Conservation (phyloP, 2,797 vertebrate species). For the Hydrolagus colliei region DNA sequence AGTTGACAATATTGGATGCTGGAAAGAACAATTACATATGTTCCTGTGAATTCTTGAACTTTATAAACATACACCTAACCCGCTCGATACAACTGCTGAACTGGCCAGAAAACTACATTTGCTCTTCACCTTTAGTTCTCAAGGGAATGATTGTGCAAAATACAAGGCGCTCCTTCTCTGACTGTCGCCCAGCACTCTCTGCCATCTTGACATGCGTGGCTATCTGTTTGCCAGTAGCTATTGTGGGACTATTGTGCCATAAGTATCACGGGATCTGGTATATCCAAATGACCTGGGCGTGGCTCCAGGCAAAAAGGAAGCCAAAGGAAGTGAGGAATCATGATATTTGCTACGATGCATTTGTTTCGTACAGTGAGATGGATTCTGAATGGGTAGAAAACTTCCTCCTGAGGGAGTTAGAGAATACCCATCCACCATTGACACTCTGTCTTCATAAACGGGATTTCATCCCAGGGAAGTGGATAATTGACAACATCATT, state of each 20-base stretch:
- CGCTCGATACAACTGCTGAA: conserved; percentile 43
- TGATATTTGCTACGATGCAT: conserved; percentile 59
- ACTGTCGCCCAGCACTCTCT: conserved; percentile 52
- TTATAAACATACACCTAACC: conserved; percentile 36
- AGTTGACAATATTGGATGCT: conserved; percentile 53
- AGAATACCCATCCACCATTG: conserved; percentile 54
- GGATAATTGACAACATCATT: conserved; percentile 79
- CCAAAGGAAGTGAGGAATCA: conserved; percentile 35
- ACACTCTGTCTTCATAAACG: conserved; percentile 71
- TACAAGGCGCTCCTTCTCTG: conserved; percentile 43
- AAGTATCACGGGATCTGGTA: conserved; percentile 63
- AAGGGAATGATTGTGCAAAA: conserved; percentile 44
- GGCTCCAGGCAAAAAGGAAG: conserved; percentile 64
- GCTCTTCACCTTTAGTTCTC: conserved; percentile 57
- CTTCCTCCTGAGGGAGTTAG: conserved; percentile 62
- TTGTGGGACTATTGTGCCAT: conserved; percentile 42
- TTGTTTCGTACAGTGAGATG: conserved; percentile 67
- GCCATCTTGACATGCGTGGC: conserved; percentile 46
- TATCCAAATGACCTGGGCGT: conserved; percentile 64
- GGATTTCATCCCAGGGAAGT: conserved; percentile 73
- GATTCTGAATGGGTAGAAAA: conserved; percentile 74
- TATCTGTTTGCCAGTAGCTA: conserved; percentile 42
- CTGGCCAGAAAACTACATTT: conserved; percentile 54
- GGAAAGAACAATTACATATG: conserved; percentile 61
- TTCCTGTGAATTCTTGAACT: conserved; percentile 63